These are phyloP conservation scores for Echinops telfairi DNA, from an alignment of 2,113 vertebrate species.

Conservation along the genomic window DNA sequence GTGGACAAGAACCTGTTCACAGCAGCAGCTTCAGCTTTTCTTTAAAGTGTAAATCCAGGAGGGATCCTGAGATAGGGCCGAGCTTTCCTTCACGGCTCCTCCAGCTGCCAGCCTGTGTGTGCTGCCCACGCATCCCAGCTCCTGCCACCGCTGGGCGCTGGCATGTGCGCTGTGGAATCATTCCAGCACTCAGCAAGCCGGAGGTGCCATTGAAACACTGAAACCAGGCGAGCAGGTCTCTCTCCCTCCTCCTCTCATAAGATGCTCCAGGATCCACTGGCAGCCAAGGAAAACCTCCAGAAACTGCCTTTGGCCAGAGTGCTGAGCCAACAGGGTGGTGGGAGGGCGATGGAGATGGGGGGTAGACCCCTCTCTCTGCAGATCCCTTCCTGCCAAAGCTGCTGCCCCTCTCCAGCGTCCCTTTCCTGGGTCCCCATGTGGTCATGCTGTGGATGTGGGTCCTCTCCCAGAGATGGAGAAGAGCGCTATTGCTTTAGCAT, in stretches of 20 bases:
- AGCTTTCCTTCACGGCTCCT: fast-evolving
- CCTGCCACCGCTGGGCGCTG: not conserved
- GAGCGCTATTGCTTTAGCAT: not conserved
- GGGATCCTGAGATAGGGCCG: too few relatives aligned
- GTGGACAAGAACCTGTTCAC: fast-evolving
- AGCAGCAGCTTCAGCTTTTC: not conserved
- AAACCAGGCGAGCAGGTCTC: not conserved
- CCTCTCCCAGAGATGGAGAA: not conserved
- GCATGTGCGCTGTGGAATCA: not conserved
- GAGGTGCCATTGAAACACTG: not conserved
- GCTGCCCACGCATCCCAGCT: fast-evolving
- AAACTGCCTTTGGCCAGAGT: not conserved
- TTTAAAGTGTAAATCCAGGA: not conserved
- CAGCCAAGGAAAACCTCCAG: not conserved
- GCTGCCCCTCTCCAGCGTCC: not conserved
- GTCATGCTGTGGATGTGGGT: fast-evolving
- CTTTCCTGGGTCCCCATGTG: not conserved
- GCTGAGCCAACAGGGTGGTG: too few relatives aligned
- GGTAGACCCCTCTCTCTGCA: not conserved
- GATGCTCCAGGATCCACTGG: not conserved
- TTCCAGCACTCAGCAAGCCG: not conserved
- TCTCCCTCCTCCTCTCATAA: not conserved
- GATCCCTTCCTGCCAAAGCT: not conserved
- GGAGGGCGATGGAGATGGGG: too few relatives aligned
- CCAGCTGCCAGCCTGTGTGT: not conserved